Evolutionary conservation across 2,797 vertebrate species (phyloP).

Genomic region (Cyclopterus lumpus): DNA sequence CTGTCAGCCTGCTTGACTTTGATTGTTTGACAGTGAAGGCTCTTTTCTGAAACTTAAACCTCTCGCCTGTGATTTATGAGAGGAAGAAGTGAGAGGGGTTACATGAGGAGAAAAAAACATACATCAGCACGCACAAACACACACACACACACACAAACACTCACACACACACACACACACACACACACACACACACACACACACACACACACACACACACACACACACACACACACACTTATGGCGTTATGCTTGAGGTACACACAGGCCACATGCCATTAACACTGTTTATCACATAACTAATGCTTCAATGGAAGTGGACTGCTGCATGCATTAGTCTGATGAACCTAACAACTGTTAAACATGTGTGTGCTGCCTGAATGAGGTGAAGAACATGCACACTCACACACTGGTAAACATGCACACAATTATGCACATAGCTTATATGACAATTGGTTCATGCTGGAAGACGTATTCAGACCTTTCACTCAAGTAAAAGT

Average conservation of each 20-base stretch:
- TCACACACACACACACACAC: slow-evolving; percentile 5
- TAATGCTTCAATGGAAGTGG: slow-evolving; percentile 40
- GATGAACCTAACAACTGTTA: slow-evolving; percentile 34
- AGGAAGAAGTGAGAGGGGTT: slow-evolving; percentile 67
- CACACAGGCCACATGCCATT: slow-evolving; percentile 53
- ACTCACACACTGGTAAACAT: slow-evolving; percentile 3
- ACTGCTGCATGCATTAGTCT: slow-evolving; percentile 50
- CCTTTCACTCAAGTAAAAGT: background rate
- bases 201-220: no score
- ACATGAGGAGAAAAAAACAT: slow-evolving; percentile 65
- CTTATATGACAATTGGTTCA: background rate
- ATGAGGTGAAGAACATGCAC: slow-evolving; percentile 11
- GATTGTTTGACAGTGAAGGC: slow-evolving; percentile 73
- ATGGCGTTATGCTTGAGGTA: slow-evolving; percentile 42
- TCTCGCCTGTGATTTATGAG: slow-evolving; percentile 73
- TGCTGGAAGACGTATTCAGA: background rate
- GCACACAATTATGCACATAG: background rate
- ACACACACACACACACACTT: slow-evolving; percentile 1
- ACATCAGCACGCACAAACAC: slow-evolving; percentile 33
- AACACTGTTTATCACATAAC: slow-evolving; percentile 60
- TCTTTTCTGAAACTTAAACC: slow-evolving; percentile 66
- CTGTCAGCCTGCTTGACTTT: slow-evolving; percentile 53
- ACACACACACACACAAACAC: background rate
- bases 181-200: slow-evolving; percentile 21
- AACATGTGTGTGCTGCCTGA: slow-evolving; percentile 56